Percentiles rank a stretch among this genome's conserved stretches.
Evolutionary conservation across 2,888 invertebrate species (phyloP).

Genomic region (Cheilosia pagana): DNA sequence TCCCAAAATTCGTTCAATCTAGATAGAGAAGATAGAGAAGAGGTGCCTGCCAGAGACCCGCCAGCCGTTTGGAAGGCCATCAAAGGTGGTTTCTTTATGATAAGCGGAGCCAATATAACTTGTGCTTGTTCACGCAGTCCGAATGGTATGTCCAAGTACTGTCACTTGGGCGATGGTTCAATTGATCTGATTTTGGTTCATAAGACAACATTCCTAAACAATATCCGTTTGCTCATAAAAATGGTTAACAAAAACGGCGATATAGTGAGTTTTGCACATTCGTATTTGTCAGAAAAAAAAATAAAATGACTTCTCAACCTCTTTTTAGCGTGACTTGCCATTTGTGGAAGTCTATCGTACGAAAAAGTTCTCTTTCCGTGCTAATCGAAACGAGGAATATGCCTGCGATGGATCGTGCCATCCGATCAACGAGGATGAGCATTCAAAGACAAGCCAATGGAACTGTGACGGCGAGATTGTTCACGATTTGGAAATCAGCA

Average conservation of each 20-base stretch:
- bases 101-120: constrained; percentile 90
- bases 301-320: too few relatives aligned
- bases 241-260: constrained; percentile 86
- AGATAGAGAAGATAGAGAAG: constrained; percentile 11
- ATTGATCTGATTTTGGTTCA: constrained; percentile 90
- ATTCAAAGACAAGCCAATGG: constrained; percentile 86
- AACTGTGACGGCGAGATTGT: constrained; percentile 93
- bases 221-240: constrained; percentile 87
- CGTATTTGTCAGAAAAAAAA: constrained; percentile 4
- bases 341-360: constrained; percentile 91
- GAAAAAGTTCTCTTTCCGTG: constrained; percentile 88
- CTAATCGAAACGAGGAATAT: constrained; percentile 79
- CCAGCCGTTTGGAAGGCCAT: constrained; percentile 85
- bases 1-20: constrained; percentile 32
- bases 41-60: constrained; percentile 33
- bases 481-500: constrained; percentile 86
- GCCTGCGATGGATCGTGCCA: constrained; percentile 81
- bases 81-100: constrained; percentile 89
- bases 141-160: constrained; percentile 90
- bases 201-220: constrained; percentile 89
- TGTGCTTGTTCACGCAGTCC: constrained; percentile 90
- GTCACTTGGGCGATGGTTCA: constrained; percentile 92
- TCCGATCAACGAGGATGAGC: constrained; percentile 78
- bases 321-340: constrained; percentile 85
- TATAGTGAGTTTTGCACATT: constrained; percentile 85